Base-by-base conservation (phyloP, 2,888 invertebrate genomes). In the Limnephilus marmoratus region DNA sequence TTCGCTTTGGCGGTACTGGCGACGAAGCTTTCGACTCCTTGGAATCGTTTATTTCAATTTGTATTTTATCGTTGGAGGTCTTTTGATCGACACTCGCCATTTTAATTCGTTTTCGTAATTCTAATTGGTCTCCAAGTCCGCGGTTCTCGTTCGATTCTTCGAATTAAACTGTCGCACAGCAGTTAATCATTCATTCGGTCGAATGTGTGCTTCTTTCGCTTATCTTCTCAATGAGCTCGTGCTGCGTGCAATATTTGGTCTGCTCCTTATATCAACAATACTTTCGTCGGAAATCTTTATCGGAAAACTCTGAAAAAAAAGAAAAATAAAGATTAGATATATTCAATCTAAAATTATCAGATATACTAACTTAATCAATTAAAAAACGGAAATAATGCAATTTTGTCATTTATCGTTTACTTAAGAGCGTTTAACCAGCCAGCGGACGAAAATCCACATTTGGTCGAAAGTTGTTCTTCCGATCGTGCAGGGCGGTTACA, bases 51-150 rank as follows among this genome's bases (percentile, higher is more conserved):
- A 81, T 90, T 90, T 92, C 93, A 37, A 81, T 85, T 80, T 91
- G 80, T 83, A 86, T 37, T 81, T 85, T 90, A 31, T 91, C 95
- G 95, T 95, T 95, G 96, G 96, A 95, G 96, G 96, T 96, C 96
- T 96, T 95, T 95, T 95, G 95, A 95, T 96, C 96, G 96, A 96
- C 96, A 94, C 96, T 96, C 96, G 96, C 95, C 96, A 96, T 95
- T 13, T 94, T 90, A 37, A 87, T 91, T 93, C 88, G 90, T 93
- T 91, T 90, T 91, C 91, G 90, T 91, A 88, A 90, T 49, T 45
- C 68, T 91, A 86, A 94, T 94, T 94, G 94, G 95, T 95, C 93
- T 96, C 94, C 95, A 94, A 95, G 96, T 95, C 96, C 95, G 96
- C 96, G 96, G 96, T 96, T 96, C 95, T 95, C 95, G 94, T 95